These are phyloP conservation scores for Corydoras sp. DNA, from an alignment of 2,113 vertebrate genomes.

Conservation along the genomic window DNA sequence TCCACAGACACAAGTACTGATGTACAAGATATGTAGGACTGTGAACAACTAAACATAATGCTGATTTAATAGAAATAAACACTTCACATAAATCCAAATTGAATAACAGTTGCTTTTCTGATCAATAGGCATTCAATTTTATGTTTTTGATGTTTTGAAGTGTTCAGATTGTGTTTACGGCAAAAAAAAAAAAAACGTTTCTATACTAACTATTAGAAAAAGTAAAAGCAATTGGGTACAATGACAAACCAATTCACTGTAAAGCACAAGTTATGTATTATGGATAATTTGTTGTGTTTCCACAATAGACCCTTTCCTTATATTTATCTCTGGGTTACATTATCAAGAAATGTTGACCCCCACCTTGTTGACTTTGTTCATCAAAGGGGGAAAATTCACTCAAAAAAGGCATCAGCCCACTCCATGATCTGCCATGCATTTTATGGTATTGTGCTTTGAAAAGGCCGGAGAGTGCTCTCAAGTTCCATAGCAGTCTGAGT, in stretches of 20 bases:
- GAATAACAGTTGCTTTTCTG: not conserved
- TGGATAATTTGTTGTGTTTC: conserved; percentile 15
- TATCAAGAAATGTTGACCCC: conserved; percentile 66
- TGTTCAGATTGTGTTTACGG: not conserved
- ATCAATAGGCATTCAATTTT: not conserved
- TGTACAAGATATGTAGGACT: too few relatives aligned
- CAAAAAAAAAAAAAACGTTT: not conserved
- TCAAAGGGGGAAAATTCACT: conserved; percentile 64
- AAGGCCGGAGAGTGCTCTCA: conserved; percentile 65
- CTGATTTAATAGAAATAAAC: too few relatives aligned
- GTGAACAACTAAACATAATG: too few relatives aligned
- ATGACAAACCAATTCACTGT: not conserved
- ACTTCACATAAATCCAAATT: not conserved
- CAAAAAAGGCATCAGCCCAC: conserved; percentile 68
- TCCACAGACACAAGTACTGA: too few relatives aligned
- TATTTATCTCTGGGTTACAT: conserved; percentile 12
- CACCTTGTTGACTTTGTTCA: conserved; percentile 80
- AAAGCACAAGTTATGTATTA: not conserved
- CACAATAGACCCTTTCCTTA: conserved; percentile 13
- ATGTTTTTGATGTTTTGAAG: not conserved
- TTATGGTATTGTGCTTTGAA: conserved; percentile 61
- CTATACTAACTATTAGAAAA: not conserved
- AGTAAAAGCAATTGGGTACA: not conserved
- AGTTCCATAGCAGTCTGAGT: conserved; percentile 51
- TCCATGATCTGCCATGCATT: conserved; percentile 58